These are phyloP conservation scores for Haemorhous mexicanus DNA, from an alignment of 2,113 vertebrate genomes.

Conservation along the genomic window DNA sequence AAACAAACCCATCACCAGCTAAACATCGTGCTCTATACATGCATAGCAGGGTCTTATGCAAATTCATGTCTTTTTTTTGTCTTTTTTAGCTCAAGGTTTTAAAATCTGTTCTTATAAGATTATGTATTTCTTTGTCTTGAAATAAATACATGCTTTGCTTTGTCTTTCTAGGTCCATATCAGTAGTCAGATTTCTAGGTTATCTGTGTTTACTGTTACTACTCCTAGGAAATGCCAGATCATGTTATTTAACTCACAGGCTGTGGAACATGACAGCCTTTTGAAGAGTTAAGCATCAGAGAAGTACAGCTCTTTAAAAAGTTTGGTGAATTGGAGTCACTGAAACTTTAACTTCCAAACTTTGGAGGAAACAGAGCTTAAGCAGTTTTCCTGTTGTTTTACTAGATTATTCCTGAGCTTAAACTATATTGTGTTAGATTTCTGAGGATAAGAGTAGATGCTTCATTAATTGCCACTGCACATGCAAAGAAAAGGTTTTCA, in stretches of 20 bases:
- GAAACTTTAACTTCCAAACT: background rate
- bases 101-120: background rate
- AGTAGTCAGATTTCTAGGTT: background rate
- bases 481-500: background rate
- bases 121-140: background rate
- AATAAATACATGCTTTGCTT: background rate
- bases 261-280: background rate
- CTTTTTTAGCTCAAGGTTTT: background rate
- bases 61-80: background rate
- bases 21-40: background rate
- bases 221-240: background rate
- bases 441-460: background rate
- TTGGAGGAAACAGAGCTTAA: background rate
- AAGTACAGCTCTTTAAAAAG: background rate
- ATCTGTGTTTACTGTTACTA: background rate
- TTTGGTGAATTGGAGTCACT: background rate
- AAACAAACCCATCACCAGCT: background rate
- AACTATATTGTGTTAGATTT: background rate
- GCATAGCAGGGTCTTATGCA: rapidly evolving
- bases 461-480: background rate
- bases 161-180: background rate
- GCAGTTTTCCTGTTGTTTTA: background rate
- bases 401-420: background rate
- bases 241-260: background rate
- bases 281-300: background rate